These are phyloP conservation scores for Thripadectes ignobilis DNA, from an alignment of 2,797 vertebrate genomes.

Conservation along the genomic window DNA sequence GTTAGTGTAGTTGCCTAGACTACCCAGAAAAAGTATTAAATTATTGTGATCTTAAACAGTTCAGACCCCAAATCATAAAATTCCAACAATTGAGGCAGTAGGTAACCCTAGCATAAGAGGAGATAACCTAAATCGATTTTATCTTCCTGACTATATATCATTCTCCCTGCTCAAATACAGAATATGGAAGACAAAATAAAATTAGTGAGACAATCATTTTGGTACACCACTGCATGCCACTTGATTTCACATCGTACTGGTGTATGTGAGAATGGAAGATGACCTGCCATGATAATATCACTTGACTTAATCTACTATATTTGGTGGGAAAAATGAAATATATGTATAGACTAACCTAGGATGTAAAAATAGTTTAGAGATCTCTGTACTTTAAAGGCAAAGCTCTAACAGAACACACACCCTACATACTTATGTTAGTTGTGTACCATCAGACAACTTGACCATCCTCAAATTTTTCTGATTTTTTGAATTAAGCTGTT, in stretches of 20 bases:
- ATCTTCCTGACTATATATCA: slow-evolving; percentile 18
- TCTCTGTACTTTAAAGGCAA: neutral
- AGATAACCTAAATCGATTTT: slow-evolving; percentile 30
- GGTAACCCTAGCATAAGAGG: neutral
- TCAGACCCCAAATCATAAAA: slow-evolving; percentile 21
- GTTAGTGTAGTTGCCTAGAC: neutral
- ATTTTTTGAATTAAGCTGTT: neutral
- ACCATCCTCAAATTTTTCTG: neutral
- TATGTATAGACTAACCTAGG: neutral
- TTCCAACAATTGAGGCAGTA: neutral
- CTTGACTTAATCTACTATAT: neutral
- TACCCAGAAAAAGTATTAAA: neutral
- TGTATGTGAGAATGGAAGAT: neutral
- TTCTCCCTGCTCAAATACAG: neutral
- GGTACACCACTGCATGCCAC: neutral
- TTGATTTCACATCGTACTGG: neutral
- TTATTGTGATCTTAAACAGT: slow-evolving; percentile 16
- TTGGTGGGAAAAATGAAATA: neutral
- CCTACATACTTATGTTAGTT: neutral
- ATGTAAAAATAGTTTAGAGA: neutral
- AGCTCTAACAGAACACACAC: neutral
- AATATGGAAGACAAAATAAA: neutral
- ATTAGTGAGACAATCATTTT: neutral
- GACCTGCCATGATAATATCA: neutral
- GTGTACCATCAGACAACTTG: neutral